A percentile compares a stretch with the other conserved stretches of the same genome.
These are phyloP conservation scores for Tapirus indicus DNA, from an alignment of 2,797 vertebrate genomes.

Conservation along the genomic window DNA sequence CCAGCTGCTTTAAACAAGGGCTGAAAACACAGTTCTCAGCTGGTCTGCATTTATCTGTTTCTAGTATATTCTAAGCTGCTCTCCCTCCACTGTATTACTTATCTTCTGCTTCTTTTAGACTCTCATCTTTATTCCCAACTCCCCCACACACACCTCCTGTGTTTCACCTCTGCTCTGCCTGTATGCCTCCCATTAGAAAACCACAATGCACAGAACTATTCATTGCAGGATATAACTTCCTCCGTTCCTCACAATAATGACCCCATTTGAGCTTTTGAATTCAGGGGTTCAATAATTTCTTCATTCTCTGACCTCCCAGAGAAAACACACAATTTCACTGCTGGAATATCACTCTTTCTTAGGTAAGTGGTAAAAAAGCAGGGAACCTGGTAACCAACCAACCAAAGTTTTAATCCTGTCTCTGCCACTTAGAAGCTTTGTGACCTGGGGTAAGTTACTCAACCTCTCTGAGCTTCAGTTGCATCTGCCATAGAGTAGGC, in stretches of 20 bases:
- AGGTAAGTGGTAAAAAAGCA: neutral
- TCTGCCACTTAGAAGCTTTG: neutral
- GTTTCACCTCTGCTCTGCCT: constrained; percentile 34
- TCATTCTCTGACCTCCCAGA: constrained; percentile 61
- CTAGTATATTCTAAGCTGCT: neutral
- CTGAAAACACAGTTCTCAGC: neutral
- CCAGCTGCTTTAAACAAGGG: constrained; percentile 72
- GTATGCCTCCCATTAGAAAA: constrained; percentile 1
- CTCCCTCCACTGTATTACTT: neutral
- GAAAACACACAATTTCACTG: constrained; percentile 34
- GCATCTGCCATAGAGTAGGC: neutral
- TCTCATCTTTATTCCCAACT: neutral
- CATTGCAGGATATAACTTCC: constrained; percentile 14
- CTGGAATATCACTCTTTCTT: neutral
- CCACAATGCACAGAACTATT: constrained; percentile 40
- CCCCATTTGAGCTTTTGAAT: constrained; percentile 62
- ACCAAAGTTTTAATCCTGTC: neutral
- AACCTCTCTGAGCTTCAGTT: neutral
- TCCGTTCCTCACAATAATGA: constrained; percentile 46
- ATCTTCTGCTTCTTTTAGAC: constrained; percentile 18
- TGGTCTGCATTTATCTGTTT: constrained; percentile 31
- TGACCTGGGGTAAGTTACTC: neutral
- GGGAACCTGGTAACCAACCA: neutral
- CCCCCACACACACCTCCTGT: neutral
- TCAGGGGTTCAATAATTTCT: constrained; percentile 68